Base-by-base conservation (phyloP, 2,888 invertebrate genomes). In the Macrophya alboannulata region DNA sequence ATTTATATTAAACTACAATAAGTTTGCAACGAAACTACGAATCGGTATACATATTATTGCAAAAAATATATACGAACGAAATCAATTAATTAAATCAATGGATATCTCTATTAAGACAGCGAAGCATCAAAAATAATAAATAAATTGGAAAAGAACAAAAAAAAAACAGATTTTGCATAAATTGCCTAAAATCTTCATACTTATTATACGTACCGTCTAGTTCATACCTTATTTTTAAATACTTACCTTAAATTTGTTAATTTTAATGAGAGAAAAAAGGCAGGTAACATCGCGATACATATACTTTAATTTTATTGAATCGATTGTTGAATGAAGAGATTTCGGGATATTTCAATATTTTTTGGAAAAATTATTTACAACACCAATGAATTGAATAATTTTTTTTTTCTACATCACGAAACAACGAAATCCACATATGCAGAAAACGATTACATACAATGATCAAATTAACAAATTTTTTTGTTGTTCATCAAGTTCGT, bases 121-220 rank as follows among this genome's bases (percentile, higher is more conserved):
- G 62, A 62, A 62, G 62, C 21, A 62, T 25, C 25, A 25, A 25
- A 10, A 25, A 25, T 62, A 25, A 62, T 62, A 21, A 62, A 31
- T 31, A 31, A 2, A 31, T 31, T 31, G 31, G 31, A 31, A 31
- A 31, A 31, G 3, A 31, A 31, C 1, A 62, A 25, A 62, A 62
- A 12, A 62, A 25, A 62, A 62, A 21, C 21, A 12, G 21, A 62
- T 25, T 62, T 25, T 9, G 62, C 62, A 25, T 25, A 62, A 68
- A 68, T 68, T 37, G 68, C 17, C 17, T 68, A 37, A 37, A 37
- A 68, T 68, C 37, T 68, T 31, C 68, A 68, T 37, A 62, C n/a
- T n/a, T n/a, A 31, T 31, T 21, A 55, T 62, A 31, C 37, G 37
- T 15, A 68, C 37, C 31, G 37, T 68, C 15, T 37, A 62, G 25